A percentile compares a stretch with the other conserved stretches of the same genome.
These are phyloP conservation scores for Sebastes dallii DNA, from an alignment of 2,797 vertebrate species.

Conservation along the genomic window DNA sequence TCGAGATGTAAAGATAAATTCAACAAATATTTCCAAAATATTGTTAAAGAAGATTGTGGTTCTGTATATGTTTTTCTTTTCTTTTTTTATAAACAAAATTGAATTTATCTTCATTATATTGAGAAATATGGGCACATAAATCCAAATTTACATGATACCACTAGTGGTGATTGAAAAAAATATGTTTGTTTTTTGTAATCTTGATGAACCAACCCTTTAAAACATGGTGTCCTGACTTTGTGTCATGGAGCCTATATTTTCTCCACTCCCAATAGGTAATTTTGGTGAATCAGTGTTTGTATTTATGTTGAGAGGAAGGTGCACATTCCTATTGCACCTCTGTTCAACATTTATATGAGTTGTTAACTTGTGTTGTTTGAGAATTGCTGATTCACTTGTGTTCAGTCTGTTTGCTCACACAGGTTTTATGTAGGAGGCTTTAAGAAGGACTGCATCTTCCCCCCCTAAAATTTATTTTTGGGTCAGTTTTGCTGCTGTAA, in stretches of 20 bases:
- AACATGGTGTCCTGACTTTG: background rate
- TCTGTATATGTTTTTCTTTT: background rate
- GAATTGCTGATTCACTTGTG: background rate
- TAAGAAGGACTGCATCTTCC: background rate
- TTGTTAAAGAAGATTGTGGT: no score
- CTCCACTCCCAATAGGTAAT: background rate
- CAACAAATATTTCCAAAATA: no score
- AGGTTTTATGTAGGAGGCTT: background rate
- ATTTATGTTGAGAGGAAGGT: background rate
- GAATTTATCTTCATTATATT: background rate
- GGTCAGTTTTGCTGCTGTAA: background rate
- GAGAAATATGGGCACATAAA: background rate
- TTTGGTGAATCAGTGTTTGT: background rate
- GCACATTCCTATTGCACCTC: fast-evolving
- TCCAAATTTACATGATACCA: background rate
- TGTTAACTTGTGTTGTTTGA: background rate
- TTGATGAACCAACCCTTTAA: background rate
- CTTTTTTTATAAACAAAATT: background rate
- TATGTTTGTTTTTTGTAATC: background rate
- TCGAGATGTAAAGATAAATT: no score
- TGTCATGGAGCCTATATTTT: background rate
- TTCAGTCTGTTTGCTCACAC: background rate
- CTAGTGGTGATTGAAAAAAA: background rate
- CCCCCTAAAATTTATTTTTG: background rate
- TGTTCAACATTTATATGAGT: background rate